Evolutionary conservation across 2,888 invertebrate species (phyloP).

Genomic region (Abrostola tripartita): DNA sequence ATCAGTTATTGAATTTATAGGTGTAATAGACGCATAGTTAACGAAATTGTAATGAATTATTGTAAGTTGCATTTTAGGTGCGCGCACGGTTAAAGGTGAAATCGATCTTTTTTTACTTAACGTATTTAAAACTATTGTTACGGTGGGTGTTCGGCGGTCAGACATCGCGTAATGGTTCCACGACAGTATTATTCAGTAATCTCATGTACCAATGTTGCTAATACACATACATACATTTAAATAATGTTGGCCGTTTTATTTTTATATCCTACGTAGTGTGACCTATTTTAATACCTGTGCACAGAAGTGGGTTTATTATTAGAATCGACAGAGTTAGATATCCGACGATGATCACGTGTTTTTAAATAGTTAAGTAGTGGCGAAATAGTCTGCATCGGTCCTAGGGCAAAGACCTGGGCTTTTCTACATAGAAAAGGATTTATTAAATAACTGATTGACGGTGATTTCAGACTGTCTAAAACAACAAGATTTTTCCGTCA

Average conservation of each 20-base stretch:
- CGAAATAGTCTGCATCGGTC: no score
- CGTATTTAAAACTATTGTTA: slow-evolving; percentile 76
- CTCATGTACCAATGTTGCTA: slow-evolving; percentile 88
- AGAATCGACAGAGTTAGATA: no score
- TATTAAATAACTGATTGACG: no score
- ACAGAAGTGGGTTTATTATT: no score
- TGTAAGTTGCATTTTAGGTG: slow-evolving; percentile 76
- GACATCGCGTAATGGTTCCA: slow-evolving; percentile 75
- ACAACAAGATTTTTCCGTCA: no score
- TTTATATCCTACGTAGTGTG: slow-evolving; percentile 13
- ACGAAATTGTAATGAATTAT: slow-evolving; percentile 72
- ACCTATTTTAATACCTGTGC: no score
- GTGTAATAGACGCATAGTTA: slow-evolving; percentile 78
- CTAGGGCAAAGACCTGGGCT: no score
- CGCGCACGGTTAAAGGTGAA: slow-evolving; percentile 80
- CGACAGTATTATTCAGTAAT: slow-evolving; percentile 87
- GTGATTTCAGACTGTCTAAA: no score
- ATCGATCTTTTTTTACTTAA: slow-evolving; percentile 76
- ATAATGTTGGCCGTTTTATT: slow-evolving; percentile 70
- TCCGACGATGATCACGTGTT: no score
- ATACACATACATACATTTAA: slow-evolving; percentile 88
- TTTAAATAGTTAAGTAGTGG: no score
- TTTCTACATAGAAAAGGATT: no score
- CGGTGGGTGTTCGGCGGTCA: slow-evolving; percentile 69
- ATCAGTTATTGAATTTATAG: slow-evolving; percentile 86